Base-by-base conservation (phyloP, 2,888 invertebrate genomes). In the Aphidoletes aphidimyza region DNA sequence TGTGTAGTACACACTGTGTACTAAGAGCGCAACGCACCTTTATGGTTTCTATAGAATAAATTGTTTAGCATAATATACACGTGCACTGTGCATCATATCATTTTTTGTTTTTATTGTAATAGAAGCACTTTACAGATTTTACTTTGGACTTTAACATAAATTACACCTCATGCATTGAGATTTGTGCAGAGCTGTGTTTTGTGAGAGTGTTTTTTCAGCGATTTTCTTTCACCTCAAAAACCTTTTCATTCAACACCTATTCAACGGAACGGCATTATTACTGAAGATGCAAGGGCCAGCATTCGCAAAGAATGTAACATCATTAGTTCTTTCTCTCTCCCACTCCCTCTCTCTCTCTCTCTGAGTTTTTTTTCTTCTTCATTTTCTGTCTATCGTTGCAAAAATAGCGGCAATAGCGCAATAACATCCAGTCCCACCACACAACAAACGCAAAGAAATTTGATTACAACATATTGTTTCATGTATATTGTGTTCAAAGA, bases 31-130 rank as follows among this genome's bases (percentile, higher is more conserved):
- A 14, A 26, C 2, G 14, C n/a, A 69, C 34, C 30, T 69, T 69
- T 69, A 69, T 69, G 69, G 69, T n/a, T 69, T 69, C 69, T 69
- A 30, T n/a, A 34, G 34, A 69, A 69, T 69, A 30, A 69, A 69
- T 69, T 69, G 69, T 69, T 69, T 14, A 69, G 69, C 30, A 11
- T 17, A 30, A 30, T 69, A n/a, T n/a, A 34, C 34, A 69, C 69
- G 69, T 69, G 34, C 69, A 69, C 30, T 0, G 11, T 30, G 69
- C 69, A 69, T 69, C 30, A 69, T 69, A 19, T 19, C 26, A 69
- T 69, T 11, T n/a, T n/a, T n/a, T n/a, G n/a, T n/a, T n/a, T n/a
- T 69, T 69, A 69, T 69, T 69, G 34, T 69, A 69, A 69, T 30
- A 30, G 30, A 34, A 69, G 69, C 30, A 69, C 30, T 69, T 69